A percentile compares a stretch with the other conserved stretches of the same genome.
Evolutionary conservation across 1,140 invertebrate species (phyloP).

Genomic region (Vanessa atalanta): DNA sequence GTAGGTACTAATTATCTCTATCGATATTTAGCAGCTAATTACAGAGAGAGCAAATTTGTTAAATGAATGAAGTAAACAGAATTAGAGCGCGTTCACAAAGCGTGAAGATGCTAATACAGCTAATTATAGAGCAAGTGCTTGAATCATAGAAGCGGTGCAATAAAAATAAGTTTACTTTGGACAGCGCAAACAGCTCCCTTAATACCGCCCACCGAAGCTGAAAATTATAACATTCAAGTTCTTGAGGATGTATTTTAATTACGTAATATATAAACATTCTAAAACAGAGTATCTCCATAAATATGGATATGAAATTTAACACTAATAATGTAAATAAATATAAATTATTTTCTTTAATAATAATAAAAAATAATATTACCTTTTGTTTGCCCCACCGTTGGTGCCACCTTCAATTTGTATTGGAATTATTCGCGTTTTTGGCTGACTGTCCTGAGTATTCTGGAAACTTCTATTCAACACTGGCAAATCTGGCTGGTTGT

Average conservation of each 20-base stretch:
- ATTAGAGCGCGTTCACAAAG: slow-evolving; percentile 54
- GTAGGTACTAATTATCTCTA: slow-evolving; percentile 25
- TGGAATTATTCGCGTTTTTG: slow-evolving; percentile 80
- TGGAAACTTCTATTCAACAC: slow-evolving; percentile 64
- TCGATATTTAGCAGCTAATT: slow-evolving; percentile 43
- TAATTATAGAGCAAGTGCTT: slow-evolving; percentile 59
- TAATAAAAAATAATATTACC: slow-evolving; percentile 42
- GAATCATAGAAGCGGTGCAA: slow-evolving; percentile 57
- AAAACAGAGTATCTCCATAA: not conserved
- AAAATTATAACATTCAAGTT: slow-evolving; percentile 57
- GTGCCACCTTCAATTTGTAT: slow-evolving; percentile 76
- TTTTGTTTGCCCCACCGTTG: slow-evolving; percentile 67
- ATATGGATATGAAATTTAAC: no score
- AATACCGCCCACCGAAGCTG: slow-evolving; percentile 79
- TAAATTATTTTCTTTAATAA: not conserved
- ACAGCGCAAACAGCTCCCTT: slow-evolving; percentile 69
- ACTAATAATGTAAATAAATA: not conserved
- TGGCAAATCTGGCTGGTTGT: slow-evolving; percentile 62
- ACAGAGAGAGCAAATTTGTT: slow-evolving; percentile 49
- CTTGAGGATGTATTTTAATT: slow-evolving; percentile 34
- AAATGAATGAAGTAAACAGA: slow-evolving; percentile 61
- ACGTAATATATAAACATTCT: not conserved
- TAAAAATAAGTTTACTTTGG: slow-evolving; percentile 76
- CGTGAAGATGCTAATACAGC: slow-evolving; percentile 64
- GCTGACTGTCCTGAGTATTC: slow-evolving; percentile 60